Evolutionary conservation across 92 coral and sea anemone genomes (phyloP), one percentile per base, ranked within the genome.

Genomic region (Porites lobata): DNA sequence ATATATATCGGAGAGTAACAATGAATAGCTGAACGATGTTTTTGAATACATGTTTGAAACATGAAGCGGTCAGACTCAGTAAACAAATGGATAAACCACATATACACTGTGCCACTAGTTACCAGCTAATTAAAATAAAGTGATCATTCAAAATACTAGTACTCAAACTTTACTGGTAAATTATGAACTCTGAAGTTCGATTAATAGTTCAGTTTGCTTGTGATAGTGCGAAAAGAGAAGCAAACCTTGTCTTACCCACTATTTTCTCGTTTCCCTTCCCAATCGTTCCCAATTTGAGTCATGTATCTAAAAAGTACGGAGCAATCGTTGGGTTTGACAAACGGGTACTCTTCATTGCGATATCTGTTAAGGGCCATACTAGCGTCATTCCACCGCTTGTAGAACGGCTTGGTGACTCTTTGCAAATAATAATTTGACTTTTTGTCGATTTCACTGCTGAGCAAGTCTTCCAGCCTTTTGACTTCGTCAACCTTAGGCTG

Each of bases 331-430:
- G 67, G 19, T 72, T 11, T 80, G 75, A 80, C 79, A 65, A 89
- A 90, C 58, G 93, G 94, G 74, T 80, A 80, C 50, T 81, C 91
- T 0, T 75, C 88, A 22, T 82, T 90, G 14, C 87, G 83, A 63
- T 85, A 88, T 76, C 85, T 91, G 76, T 90, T 90, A 43, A 98
- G 86, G 6, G 92, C 88, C 5, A 89, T 83, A 20, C 94, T 90
- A 3, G 93, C 85, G 14, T 89, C 91, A 13, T 98, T 91, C 94
- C 93, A 96, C 24, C 98, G 90, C 47, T 95, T 86, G 92, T 91
- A 84, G 69, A 95, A 83, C 3, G 90, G 92, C 57, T 87, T 81
- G 19, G 91, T 85, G 21, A 94, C 96, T 61, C 71, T 63, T 63
- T 92, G 90, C 82, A 98, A 79, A 75, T 86, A 94, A n/a, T 91